phyloP scores from a whole-genome alignment of 2,113 vertebrate species.

The Carollia perspicillata region DNA sequence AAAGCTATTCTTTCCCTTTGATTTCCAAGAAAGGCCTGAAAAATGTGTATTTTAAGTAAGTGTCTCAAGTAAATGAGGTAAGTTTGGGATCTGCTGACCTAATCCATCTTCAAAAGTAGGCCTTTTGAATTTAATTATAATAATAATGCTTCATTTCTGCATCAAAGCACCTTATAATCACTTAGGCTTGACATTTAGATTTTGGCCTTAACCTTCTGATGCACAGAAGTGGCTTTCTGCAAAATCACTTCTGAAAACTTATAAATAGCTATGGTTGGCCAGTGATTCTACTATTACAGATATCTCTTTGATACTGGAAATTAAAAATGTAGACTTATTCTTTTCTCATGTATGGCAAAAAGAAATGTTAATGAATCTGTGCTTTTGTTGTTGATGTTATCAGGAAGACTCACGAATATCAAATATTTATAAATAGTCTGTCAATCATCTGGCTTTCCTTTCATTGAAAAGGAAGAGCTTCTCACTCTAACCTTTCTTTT shows the following conservation, averaged over 20 bases:
- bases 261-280: neutral
- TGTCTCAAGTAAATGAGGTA: neutral
- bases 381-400: neutral
- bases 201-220: neutral
- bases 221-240: neutral
- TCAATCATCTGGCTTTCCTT: neutral
- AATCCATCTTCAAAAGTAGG: neutral
- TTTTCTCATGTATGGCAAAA: neutral
- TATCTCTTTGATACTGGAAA: neutral
- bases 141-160: neutral
- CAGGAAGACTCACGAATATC: neutral
- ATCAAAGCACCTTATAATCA: neutral
- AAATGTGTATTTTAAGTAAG: slow-evolving; percentile 6
- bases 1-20: neutral
- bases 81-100: neutral
- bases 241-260: neutral
- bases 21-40: neutral
- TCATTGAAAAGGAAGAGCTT: neutral
- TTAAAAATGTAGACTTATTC: neutral
- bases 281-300: neutral
- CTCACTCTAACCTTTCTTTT: neutral
- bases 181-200: neutral
- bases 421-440: neutral
- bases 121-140: neutral
- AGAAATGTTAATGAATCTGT: neutral